phyloP scores from a whole-genome alignment of 2,888 invertebrate species.

The Microctonus hyperodae region DNA sequence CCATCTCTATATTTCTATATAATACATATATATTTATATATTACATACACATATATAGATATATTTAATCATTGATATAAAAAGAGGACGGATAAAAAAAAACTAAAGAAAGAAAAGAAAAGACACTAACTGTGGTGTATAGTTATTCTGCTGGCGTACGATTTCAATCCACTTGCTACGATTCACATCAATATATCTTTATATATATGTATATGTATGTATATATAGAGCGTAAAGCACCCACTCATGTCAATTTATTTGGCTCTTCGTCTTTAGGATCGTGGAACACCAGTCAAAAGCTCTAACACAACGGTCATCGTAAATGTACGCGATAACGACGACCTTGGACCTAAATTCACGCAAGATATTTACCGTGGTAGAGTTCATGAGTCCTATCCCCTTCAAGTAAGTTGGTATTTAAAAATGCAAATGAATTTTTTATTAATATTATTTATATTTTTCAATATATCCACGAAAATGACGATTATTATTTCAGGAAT shows the following conservation, averaged over 20 bases:
- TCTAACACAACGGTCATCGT: slow-evolving; percentile 77
- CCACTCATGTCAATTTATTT: slow-evolving; percentile 7
- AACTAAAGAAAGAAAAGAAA: neutral
- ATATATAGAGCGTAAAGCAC: neutral
- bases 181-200: neutral
- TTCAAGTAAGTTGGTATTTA: slow-evolving; percentile 69
- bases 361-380: slow-evolving; percentile 80
- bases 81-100: neutral
- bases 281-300: slow-evolving; percentile 79
- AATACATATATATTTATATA: too few species aligned
- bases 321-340: slow-evolving; percentile 79
- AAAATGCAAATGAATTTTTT: neutral
- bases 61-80: neutral
- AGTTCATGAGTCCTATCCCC: slow-evolving; percentile 83
- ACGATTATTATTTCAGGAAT: too few species aligned
- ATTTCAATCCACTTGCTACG: slow-evolving; percentile 33
- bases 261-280: slow-evolving; percentile 69
- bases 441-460: too few species aligned
- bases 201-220: slow-evolving; percentile 2
- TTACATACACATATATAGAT: neutral
- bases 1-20: too few species aligned
- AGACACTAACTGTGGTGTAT: neutral
- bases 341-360: slow-evolving; percentile 83
- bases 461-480: too few species aligned
- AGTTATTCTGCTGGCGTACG: slow-evolving; percentile 34